phyloP scores from a whole-genome alignment of 2,113 vertebrate species.

The Thryonomys swinderianus region DNA sequence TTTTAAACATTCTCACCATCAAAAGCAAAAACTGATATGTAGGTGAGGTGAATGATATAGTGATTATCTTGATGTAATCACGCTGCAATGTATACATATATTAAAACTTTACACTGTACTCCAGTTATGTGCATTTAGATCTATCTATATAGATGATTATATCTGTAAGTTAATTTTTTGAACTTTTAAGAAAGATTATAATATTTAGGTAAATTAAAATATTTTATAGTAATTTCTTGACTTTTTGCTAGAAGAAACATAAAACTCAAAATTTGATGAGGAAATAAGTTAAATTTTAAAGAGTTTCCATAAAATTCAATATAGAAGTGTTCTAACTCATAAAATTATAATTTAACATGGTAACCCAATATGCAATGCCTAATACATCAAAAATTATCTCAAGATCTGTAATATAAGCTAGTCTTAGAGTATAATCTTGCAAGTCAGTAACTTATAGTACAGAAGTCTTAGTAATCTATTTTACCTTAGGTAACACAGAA shows the following conservation, averaged over 20 bases:
- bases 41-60: neutral
- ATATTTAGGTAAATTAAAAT: neutral
- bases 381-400: conserved; percentile 24
- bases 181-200: conserved; percentile 10
- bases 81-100: neutral
- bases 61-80: neutral
- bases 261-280: conserved; percentile 10
- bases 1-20: neutral
- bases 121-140: neutral
- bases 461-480: neutral
- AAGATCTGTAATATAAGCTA: conserved; percentile 9
- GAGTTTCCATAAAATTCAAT: conserved; percentile 74
- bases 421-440: neutral
- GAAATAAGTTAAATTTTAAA: conserved; percentile 59
- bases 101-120: neutral
- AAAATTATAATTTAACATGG: conserved; percentile 50
- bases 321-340: conserved; percentile 16
- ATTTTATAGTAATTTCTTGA: conserved; percentile 63
- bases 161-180: neutral
- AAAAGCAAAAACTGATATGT: neutral
- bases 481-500: conserved; percentile 37
- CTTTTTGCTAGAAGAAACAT: conserved; percentile 61
- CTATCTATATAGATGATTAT: neutral
- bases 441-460: neutral
- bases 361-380: conserved; percentile 30